Base-by-base conservation (phyloP, 2,113 vertebrate genomes). In the Atrichornis clamosus region DNA sequence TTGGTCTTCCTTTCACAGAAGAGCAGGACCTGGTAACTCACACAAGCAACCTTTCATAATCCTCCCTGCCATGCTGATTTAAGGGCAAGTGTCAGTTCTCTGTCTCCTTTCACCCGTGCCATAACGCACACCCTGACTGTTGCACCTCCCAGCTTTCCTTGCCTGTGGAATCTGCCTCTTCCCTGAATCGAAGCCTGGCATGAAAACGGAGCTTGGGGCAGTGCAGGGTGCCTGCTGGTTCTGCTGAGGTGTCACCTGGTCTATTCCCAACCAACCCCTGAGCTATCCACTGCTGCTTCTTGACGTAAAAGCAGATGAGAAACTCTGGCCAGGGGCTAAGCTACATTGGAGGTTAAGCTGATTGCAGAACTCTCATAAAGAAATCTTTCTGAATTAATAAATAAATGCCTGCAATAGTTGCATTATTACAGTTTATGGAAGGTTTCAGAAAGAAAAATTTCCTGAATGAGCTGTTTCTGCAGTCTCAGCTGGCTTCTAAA, bases 381-480 rank as follows among this genome's bases (percentile, higher is more conserved):
- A 78, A 93, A 72, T 84, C 78, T 62, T 82, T 55, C 41, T 78
- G 60, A 84, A 84, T 85, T 74, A 95, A 92, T 89, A 94, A 87
- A 89, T 70, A 91, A 94, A 76, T 42, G 68, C 65, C 60, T 63
- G 42, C 79, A 21, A 41, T 80, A 28, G 78, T 69, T 52, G 53
- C 76, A 73, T 95, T 90, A 87, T 96, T 92, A 44, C 30, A 63
- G 49, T 11, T 42, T 39, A 65, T 3, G 9, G 68, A 92, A 91
- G 88, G 93, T 95, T 78, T 97, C 53, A 42, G 88, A 74, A 92
- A 76, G 87, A 84, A 72, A 75, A 79, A 93, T 41, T 91, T 95
- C 86, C 93, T 19, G 16, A 96, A 50, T 65, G 56, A 94, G 72
- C 88, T n/a, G 3, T 93, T 94, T 80, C 83, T 91, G 79, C 62